Percentiles rank a stretch among this genome's conserved stretches.
phyloP scores from a whole-genome alignment of 2,797 vertebrate genomes.

The Aplochiton taeniatus region DNA sequence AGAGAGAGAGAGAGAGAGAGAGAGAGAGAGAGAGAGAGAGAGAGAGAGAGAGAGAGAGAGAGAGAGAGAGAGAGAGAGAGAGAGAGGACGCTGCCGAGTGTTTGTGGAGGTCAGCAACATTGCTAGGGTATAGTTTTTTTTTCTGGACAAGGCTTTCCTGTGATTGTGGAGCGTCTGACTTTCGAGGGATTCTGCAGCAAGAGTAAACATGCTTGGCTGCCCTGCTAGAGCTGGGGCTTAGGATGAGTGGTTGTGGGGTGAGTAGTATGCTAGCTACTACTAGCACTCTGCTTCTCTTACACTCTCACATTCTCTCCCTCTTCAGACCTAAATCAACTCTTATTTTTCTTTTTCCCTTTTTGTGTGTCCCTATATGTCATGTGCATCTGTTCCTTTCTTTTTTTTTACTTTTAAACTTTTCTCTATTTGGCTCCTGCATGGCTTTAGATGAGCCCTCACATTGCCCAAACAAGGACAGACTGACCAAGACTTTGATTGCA shows the following conservation, averaged over 20 bases:
- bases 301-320: conserved; percentile 17
- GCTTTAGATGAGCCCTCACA: no score
- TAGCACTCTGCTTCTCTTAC: neutral
- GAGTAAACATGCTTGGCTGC: conserved; percentile 56
- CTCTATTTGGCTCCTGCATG: no score
- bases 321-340: neutral
- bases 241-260: conserved; percentile 51
- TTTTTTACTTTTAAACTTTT: conserved; percentile 27
- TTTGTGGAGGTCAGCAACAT: conserved; percentile 45
- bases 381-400: conserved; percentile 11
- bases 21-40: neutral
- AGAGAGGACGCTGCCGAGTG: conserved; percentile 10
- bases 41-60: neutral
- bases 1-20: neutral
- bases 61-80: neutral
- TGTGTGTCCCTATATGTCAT: conserved; percentile 12
- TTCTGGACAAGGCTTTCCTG: conserved; percentile 59
- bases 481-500: conserved; percentile 43
- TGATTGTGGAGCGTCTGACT: conserved; percentile 60
- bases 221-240: conserved; percentile 35
- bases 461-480: conserved; percentile 75
- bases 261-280: conserved; percentile 45
- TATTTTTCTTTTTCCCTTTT: conserved; percentile 13
- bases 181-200: conserved; percentile 54
- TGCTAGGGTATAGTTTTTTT: conserved; percentile 34